Conservation (phyloP, 2,113 vertebrate genomes). For the Melanerpes formicivorus region DNA sequence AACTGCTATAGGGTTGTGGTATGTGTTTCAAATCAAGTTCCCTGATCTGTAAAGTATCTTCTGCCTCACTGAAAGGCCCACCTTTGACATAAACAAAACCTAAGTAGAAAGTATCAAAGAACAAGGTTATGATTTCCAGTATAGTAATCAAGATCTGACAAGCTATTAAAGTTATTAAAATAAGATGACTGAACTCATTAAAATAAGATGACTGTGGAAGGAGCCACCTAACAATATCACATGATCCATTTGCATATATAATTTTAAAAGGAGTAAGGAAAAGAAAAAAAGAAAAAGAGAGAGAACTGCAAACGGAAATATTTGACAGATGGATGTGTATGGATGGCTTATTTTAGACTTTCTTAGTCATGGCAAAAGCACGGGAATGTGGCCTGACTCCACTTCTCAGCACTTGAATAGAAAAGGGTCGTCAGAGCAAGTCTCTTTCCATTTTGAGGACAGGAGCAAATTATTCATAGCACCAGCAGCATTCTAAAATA, state of each 20-base stretch:
- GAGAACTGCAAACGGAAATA: neutral
- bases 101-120: neutral
- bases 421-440: neutral
- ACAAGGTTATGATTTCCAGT: neutral
- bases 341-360: neutral
- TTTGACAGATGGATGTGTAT: neutral
- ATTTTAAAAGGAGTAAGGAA: neutral
- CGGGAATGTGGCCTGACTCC: neutral
- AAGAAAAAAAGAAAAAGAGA: neutral
- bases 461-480: neutral
- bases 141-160: neutral
- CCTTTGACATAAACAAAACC: neutral
- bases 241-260: neutral
- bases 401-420: neutral
- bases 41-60: neutral
- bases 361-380: neutral
- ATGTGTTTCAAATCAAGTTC: neutral
- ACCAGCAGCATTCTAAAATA: neutral
- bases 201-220: neutral
- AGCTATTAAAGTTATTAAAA: conserved; percentile 6
- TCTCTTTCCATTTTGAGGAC: neutral
- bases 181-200: neutral
- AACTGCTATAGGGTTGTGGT: neutral
- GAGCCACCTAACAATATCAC: neutral
- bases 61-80: neutral